Base-by-base conservation (phyloP, 2,888 invertebrate genomes). In the Gastracanthus pulcherrimus region DNA sequence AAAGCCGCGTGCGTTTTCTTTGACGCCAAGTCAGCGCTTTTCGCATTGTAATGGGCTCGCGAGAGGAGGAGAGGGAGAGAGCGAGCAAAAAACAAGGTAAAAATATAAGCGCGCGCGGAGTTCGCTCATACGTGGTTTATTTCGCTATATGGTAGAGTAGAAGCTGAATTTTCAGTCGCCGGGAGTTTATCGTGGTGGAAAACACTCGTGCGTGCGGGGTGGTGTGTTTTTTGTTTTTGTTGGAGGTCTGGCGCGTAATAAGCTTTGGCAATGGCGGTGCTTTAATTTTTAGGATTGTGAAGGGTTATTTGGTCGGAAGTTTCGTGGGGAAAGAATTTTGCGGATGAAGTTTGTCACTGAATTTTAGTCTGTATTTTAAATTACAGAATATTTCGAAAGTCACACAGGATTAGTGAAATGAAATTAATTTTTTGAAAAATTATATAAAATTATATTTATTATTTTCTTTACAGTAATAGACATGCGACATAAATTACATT, bases 21-120 rank as follows among this genome's bases (percentile, higher is more conserved):
- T 81, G 76, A 77, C 66, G 77, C 81, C n/a, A 45, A 81, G 60
- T 74, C 81, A 72, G 81, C 81, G 69, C 67, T 81, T 81, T 76
- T 31, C 26, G 23, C 72, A 77, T 74, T 67, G 76, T 81, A 76
- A 76, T 34, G 58, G 67, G 29, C 41, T 67, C 36, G 16, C 26
- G 16, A n/a, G 26, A 55, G 58, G 16, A 29, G 48, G n/a, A n/a
- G n/a, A n/a, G n/a, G n/a, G n/a, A n/a, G n/a, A n/a, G n/a, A n/a
- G n/a, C n/a, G 48, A 67, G 74, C 66, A 67, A 67, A 74, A 80
- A 79, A 79, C 79, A 79, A 72, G 72, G n/a, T n/a, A n/a, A 48
- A 74, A 75, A 80, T 29, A 60, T 31, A 64, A 1, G 29, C 36
- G 34, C 51, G 19, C 55, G 2, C 23, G 55, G 9, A 11, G n/a